Percentiles rank a stretch among this genome's conserved stretches.
Evolutionary conservation across 2,888 invertebrate genomes (phyloP).

Genomic region (Alsophila aescularia): DNA sequence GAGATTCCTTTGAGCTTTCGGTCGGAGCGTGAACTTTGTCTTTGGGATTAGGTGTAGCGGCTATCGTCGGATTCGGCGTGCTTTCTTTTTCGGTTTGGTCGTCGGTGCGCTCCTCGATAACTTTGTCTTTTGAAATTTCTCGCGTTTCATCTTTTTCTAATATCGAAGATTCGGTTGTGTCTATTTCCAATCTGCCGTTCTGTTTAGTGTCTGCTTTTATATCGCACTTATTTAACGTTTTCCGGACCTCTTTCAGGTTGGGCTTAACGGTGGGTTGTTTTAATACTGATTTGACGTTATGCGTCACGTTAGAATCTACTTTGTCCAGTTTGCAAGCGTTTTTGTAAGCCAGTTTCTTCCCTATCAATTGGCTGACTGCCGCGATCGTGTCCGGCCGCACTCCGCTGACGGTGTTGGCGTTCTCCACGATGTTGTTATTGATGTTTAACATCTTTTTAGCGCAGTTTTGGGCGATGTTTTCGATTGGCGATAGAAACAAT

Average conservation of each 20-base stretch:
- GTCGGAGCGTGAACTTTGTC: conserved; percentile 24
- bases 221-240: conserved; percentile 43
- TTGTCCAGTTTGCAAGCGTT: conserved; percentile 72
- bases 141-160: conserved; percentile 36
- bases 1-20: conserved; percentile 37
- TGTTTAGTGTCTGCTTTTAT: conserved; percentile 41
- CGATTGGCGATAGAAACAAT: conserved; percentile 72
- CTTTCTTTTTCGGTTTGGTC: conserved; percentile 29
- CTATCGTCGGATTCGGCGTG: conserved; percentile 15
- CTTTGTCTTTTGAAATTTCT: conserved; percentile 42
- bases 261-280: conserved; percentile 63
- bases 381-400: conserved; percentile 70
- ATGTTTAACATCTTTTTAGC: conserved; percentile 76
- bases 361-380: conserved; percentile 71
- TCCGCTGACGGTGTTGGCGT: conserved; percentile 56
- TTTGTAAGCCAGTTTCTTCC: conserved; percentile 69
- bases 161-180: conserved; percentile 24
- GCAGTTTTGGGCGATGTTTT: conserved; percentile 66
- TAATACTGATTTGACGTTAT: conserved; percentile 74
- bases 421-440: conserved; percentile 78
- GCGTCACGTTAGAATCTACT: conserved; percentile 70
- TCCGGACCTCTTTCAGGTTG: conserved; percentile 54
- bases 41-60: conserved; percentile 29
- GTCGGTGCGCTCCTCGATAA: conserved; percentile 23
- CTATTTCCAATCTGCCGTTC: conserved; percentile 38